Evolutionary conservation across 1,140 invertebrate genomes (phyloP).

Genomic region (Drosophila takahashii): DNA sequence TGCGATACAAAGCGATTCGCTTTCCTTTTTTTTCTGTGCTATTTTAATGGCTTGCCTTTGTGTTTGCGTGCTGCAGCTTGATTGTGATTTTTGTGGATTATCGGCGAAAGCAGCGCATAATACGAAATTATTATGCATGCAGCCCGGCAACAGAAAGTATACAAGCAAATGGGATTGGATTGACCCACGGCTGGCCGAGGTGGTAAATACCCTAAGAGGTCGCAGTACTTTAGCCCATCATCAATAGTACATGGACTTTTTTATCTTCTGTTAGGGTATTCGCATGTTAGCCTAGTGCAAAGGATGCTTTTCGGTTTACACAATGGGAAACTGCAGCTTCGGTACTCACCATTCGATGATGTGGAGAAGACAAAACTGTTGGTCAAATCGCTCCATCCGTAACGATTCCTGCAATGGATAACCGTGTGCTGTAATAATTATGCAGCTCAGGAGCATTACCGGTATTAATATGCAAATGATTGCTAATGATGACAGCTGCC

Average conservation of each 20-base stretch:
- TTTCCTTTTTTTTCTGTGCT: neutral
- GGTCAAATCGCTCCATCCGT: constrained; percentile 87
- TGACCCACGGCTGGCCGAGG: constrained; percentile 21
- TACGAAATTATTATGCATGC: constrained; percentile 80
- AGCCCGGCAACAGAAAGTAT: constrained; percentile 46
- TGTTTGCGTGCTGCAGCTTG: constrained; percentile 35
- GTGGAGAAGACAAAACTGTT: constrained; percentile 86
- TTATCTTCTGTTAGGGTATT: neutral
- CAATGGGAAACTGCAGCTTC: neutral
- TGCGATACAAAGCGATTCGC: constrained; percentile 41
- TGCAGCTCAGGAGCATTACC: constrained; percentile 42
- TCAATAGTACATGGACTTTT: neutral
- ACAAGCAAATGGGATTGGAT: constrained; percentile 16
- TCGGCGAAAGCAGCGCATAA: constrained; percentile 63
- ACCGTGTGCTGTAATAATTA: constrained; percentile 51
- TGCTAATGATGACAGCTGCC: constrained; percentile 43
- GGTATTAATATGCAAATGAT: constrained; percentile 63
- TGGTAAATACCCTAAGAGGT: constrained; percentile 3
- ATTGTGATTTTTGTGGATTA: constrained; percentile 77
- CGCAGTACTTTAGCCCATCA: neutral
- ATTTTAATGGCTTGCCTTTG: constrained; percentile 20
- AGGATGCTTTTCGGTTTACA: neutral
- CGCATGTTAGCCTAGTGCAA: neutral
- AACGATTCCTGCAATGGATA: constrained; percentile 85
- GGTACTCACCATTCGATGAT: constrained; percentile 85